Conservation (phyloP, 2,113 vertebrate genomes). For the Cisticola juncidis region DNA sequence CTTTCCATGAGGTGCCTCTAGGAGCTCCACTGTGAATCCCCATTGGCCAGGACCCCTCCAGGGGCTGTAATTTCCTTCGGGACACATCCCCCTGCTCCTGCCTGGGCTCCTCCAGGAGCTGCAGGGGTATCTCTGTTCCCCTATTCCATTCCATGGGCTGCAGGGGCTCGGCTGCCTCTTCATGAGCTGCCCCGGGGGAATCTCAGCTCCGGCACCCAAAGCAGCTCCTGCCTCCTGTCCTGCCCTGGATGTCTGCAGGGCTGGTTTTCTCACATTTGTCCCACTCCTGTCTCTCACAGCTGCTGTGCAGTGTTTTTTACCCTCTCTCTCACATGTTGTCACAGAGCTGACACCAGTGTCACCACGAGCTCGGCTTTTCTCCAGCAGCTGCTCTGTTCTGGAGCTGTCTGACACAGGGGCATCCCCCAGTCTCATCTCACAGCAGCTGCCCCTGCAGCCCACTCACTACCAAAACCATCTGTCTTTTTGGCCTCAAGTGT, state of each 20-base stretch:
- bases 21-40: background rate
- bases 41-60: background rate
- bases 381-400: background rate
- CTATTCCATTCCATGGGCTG: rapidly evolving
- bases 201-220: background rate
- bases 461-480: background rate
- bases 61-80: background rate
- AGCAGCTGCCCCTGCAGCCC: background rate
- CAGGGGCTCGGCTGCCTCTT: background rate
- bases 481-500: background rate
- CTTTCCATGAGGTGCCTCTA: background rate
- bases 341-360: background rate
- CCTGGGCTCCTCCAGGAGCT: background rate
- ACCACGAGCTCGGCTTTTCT: background rate
- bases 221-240: background rate
- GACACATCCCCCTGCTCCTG: background rate
- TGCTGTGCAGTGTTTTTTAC: background rate
- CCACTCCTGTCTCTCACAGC: background rate
- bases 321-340: background rate
- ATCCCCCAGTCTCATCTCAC: background rate
- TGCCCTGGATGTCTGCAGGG: background rate
- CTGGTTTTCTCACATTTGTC: background rate
- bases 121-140: background rate
- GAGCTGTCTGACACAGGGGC: background rate
- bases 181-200: background rate